Conservation (phyloP, 2,113 vertebrate genomes). For the Progne subis region DNA sequence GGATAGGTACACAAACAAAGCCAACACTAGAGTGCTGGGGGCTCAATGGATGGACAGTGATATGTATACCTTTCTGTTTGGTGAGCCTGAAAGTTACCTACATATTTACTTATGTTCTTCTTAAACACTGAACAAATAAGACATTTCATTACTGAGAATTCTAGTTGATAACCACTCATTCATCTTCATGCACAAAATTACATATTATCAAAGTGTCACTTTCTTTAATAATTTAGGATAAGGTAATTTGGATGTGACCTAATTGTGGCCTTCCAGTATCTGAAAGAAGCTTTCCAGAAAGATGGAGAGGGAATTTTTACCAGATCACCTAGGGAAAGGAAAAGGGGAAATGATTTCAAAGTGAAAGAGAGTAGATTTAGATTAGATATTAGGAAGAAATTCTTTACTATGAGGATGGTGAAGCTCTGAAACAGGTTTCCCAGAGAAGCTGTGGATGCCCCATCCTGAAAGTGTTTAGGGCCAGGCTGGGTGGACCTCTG, state of each 20-base stretch:
- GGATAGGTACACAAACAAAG: not conserved
- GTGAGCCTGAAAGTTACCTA: not conserved
- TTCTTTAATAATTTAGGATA: not conserved
- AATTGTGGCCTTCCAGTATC: not conserved
- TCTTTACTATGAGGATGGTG: not conserved
- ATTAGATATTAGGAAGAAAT: not conserved
- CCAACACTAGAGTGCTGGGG: not conserved
- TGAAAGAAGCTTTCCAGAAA: not conserved
- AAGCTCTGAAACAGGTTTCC: not conserved
- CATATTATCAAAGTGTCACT: not conserved
- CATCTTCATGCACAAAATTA: not conserved
- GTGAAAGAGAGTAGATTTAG: not conserved
- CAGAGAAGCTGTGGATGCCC: not conserved
- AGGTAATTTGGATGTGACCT: not conserved
- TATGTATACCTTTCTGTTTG: not conserved
- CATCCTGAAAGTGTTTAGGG: not conserved
- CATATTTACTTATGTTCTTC: not conserved
- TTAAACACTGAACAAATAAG: not conserved
- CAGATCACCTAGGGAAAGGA: not conserved
- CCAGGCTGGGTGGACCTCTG: not conserved
- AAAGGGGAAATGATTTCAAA: not conserved
- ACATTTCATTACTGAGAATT: not conserved
- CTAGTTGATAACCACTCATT: not conserved
- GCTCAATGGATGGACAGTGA: not conserved
- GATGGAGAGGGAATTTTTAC: not conserved